Base-by-base conservation (phyloP, 2,888 invertebrate genomes). In the Gerris lacustris region DNA sequence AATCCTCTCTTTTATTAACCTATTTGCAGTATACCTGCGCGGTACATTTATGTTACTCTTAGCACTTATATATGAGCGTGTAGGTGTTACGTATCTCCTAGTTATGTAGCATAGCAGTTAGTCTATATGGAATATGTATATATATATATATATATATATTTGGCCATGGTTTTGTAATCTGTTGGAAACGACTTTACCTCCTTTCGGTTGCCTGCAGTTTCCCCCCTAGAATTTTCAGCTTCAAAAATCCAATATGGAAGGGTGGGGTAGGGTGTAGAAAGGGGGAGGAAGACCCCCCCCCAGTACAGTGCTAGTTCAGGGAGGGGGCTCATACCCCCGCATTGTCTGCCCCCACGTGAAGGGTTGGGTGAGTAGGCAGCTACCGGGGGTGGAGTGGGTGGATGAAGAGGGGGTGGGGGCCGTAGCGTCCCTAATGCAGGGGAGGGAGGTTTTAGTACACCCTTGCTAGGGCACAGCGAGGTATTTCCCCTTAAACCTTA, bases 301-400 rank as follows among this genome's bases (percentile, higher is more conserved):
- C 47, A 11, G 6, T 47, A 55, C 15, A 55, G 55, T 55, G 55
- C 31, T 31, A 2, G 31, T 31, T 31, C 6, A 11, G 47, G 11
- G 55, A 15, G 55, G 55, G 9, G 55, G 55, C 5, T 31, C 31
- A 31, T 31, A 31, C 31, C 31, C 31, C 31, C 55, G 11, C 55
- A 55, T 55, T 63, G 66, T 15, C n/a, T n/a, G n/a, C 15, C 45
- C n/a, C 63, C 44, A 62, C n/a, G 64, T 43, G 47, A 67, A n/a
- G 18, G 66, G 18, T 18, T 6, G 69, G 47, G n/a, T 31, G 45
- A 45, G 67, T 43, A 66, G 66, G 69, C 63, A 64, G 67, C 44
- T n/a, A 31, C 44, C 66, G 66, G 66, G 31, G 62, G 43, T n/a
- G 17, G 18, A 44, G 31, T 63, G 64, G 63, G 67, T 55, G 67